Evolutionary conservation across 2,888 invertebrate genomes (phyloP).

Genomic region (Cerastis leucographa): DNA sequence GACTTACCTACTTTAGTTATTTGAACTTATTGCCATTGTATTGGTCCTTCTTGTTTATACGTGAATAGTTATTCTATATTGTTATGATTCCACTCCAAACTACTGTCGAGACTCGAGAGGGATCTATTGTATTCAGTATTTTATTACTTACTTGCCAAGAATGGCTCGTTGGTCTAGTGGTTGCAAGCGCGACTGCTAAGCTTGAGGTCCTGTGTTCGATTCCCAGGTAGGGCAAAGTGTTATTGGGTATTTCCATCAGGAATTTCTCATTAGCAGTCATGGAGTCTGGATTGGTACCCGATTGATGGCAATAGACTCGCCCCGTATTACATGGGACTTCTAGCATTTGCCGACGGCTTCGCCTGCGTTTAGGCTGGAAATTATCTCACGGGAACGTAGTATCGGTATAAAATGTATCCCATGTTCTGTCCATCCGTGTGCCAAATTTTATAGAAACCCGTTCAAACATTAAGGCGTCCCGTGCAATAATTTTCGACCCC

Average conservation of each 20-base stretch:
- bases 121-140: constrained; percentile 1
- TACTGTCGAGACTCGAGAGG: neutral
- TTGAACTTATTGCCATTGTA: constrained; percentile 5
- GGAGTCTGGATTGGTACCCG: too few species aligned
- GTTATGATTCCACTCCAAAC: neutral
- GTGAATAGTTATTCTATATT: constrained; percentile 4
- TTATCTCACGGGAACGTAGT: neutral
- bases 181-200: too few species aligned
- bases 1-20: neutral
- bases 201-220: too few species aligned
- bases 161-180: too few species aligned
- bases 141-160: neutral
- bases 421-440: neutral
- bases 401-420: neutral
- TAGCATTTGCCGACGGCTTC: neutral
- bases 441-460: neutral
- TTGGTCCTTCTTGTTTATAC: neutral
- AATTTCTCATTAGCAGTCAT: too few species aligned
- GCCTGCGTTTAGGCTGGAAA: neutral
- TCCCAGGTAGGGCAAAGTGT: too few species aligned
- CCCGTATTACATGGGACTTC: neutral
- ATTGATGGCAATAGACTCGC: too few species aligned
- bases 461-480: neutral
- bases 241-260: too few species aligned
- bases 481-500: neutral